Evolutionary conservation across 2,888 invertebrate species (phyloP), one percentile per base, ranked within the genome.

Genomic region (Lepidocyrtinus sp.): DNA sequence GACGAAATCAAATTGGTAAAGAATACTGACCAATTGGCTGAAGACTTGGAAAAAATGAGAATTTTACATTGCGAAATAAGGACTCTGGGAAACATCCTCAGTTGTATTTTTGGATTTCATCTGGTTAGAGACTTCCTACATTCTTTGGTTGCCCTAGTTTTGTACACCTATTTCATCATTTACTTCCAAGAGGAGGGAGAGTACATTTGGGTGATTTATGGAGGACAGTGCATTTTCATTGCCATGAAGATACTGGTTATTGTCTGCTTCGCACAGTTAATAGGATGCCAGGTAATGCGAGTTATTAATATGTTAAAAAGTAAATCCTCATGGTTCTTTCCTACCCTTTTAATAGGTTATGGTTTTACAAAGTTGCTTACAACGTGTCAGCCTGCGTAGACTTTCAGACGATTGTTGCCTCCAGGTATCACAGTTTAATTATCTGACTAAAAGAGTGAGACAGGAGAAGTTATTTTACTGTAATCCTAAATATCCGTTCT

Each of bases 41-140:
- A 55, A 55, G 75, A 84, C 63, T 55, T 85, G 63, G 85, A 85
- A 55, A 85, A 85, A 61, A 68, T 85, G 73, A 61, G 85, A 27
- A 78, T 83, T n/a, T 71, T 85, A 1, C 81, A 85, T 65, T 77
- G 73, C 15, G 85, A 85, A 73, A 59, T 85, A 2, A 26, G 74
- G 9, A 61, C 75, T 12, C 46, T 85, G 27, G 76, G 75, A 27
- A 22, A 36, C 3, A 77, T 81, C 70, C 79, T 85, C 59, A 75
- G 82, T 22, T 67, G 74, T n/a, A 81, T 85, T 9, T 85, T 85
- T 80, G 85, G 85, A 19, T 27, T 62, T 7, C 85, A 85, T 68
- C 69, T 85, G 21, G 79, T 83, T 21, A 69, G 84, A 24, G 85
- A 85, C 50, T 83, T 82, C 59, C 36, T 82, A 0, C 82, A 67